Conservation (phyloP, 2,888 invertebrate species). For the Tenodera sinensis region DNA sequence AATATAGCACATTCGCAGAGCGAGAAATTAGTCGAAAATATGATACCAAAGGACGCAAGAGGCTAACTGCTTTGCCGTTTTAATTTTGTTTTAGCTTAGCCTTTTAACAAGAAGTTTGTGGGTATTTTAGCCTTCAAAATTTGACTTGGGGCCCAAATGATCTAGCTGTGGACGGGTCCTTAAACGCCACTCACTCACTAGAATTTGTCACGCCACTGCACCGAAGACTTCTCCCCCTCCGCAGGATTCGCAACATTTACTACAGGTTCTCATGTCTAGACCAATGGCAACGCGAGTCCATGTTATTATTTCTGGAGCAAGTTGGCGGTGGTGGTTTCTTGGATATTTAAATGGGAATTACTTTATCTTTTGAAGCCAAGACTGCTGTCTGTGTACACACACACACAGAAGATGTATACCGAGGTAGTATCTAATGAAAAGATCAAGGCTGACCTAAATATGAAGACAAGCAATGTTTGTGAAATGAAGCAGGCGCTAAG, state of each 20-base stretch:
- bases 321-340: neutral
- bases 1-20: too few species aligned
- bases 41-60: too few species aligned
- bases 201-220: neutral
- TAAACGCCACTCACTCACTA: too few species aligned
- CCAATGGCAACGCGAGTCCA: neutral
- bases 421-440: neutral
- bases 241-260: neutral
- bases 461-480: neutral
- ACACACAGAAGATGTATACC: neutral
- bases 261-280: neutral
- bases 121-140: too few species aligned
- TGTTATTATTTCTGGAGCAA: neutral
- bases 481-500: too few species aligned
- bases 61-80: too few species aligned
- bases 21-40: too few species aligned
- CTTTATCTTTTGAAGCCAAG: neutral
- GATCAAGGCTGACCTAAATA: neutral
- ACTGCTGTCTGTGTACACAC: neutral
- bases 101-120: too few species aligned
- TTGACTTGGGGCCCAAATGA: too few species aligned
- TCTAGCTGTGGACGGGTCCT: too few species aligned
- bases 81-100: too few species aligned
- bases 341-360: neutral
- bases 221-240: neutral